Percentiles rank a stretch among this genome's conserved stretches.
Conservation (phyloP, 1,140 invertebrate species). For the Calliphora vicina region DNA sequence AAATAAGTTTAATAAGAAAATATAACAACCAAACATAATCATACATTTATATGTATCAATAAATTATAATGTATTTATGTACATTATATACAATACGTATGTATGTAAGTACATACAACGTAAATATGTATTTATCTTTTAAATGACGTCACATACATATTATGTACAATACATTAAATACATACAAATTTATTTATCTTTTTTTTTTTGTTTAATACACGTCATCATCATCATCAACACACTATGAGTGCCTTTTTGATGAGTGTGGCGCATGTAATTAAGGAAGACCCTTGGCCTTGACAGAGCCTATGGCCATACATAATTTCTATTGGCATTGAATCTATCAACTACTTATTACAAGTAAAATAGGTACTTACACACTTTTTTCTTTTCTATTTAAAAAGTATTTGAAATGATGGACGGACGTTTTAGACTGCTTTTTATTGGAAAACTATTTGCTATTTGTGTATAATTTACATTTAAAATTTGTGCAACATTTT, state of each 20-base stretch:
- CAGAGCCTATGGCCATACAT: not conserved
- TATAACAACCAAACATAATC: not conserved
- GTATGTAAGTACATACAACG: not conserved
- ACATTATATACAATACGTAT: not conserved
- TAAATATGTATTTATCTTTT: not conserved
- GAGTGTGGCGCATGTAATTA: not conserved
- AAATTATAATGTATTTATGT: not conserved
- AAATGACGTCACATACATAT: not conserved
- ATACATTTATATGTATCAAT: not conserved
- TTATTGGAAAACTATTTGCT: too few relatives aligned
- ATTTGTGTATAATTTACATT: too few relatives aligned
- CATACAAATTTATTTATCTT: not conserved
- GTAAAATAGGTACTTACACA: not conserved
- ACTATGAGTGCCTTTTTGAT: too few relatives aligned
- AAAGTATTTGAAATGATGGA: not conserved
- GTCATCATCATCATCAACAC: not conserved
- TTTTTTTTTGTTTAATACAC: not conserved
- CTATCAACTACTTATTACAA: not conserved
- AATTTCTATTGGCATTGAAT: not conserved
- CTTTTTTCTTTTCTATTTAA: not conserved
- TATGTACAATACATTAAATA: not conserved
- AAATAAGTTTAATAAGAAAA: not conserved
- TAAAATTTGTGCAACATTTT: not conserved
- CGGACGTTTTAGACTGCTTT: not conserved
- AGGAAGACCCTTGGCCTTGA: not conserved